These are phyloP conservation scores for Corvus cornix DNA, from an alignment of 2,113 vertebrate species.

Conservation along the genomic window DNA sequence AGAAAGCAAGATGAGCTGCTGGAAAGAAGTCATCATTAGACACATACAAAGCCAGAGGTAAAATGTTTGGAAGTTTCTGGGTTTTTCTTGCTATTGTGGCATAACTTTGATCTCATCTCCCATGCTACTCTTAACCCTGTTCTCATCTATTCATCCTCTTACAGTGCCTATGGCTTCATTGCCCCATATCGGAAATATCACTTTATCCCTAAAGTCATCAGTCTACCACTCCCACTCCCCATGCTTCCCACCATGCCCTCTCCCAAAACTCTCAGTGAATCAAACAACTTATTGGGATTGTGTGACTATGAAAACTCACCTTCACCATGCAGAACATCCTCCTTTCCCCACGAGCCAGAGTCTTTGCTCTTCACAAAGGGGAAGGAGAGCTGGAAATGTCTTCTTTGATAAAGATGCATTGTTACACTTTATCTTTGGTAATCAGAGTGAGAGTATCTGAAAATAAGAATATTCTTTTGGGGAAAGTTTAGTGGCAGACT, in stretches of 20 bases:
- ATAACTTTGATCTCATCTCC: not conserved
- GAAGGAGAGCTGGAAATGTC: not conserved
- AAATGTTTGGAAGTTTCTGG: not conserved
- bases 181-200: not conserved
- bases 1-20: not conserved
- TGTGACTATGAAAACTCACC: not conserved
- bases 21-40: not conserved
- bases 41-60: not conserved
- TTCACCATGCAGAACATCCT: not conserved
- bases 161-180: not conserved
- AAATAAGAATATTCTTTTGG: not conserved
- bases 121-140: not conserved
- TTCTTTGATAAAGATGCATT: not conserved
- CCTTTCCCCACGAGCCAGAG: not conserved
- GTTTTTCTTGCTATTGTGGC: not conserved
- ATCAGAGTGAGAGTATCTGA: not conserved
- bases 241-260: not conserved
- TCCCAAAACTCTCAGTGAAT: not conserved
- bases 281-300: not conserved
- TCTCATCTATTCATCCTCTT: not conserved
- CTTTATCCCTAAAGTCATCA: not conserved
- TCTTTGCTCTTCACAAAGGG: not conserved
- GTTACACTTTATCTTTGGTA: not conserved
- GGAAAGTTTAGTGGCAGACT: not conserved
- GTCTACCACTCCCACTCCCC: not conserved